Evolutionary conservation across 2,888 invertebrate genomes (phyloP).

Genomic region (Prosopocoilus inquinatus): DNA sequence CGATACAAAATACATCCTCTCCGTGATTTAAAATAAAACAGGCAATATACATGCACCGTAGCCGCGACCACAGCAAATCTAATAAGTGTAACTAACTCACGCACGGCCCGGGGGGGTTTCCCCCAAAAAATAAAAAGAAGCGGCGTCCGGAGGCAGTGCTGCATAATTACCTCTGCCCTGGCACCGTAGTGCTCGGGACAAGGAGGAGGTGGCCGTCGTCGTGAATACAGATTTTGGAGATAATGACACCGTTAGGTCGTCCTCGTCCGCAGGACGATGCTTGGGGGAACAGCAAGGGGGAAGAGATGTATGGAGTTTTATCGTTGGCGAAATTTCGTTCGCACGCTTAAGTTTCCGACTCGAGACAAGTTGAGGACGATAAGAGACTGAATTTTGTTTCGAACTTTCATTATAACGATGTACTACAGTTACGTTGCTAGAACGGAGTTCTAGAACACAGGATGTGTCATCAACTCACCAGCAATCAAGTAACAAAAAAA

Average conservation of each 20-base stretch:
- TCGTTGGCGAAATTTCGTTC: no score
- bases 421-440: no score
- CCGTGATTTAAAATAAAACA: constrained; percentile 16
- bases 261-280: not conserved
- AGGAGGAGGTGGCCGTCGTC: not conserved
- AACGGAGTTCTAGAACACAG: no score
- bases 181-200: not conserved
- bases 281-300: no score
- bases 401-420: no score
- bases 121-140: constrained; percentile 10
- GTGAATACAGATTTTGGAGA: constrained; percentile 3
- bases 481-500: no score
- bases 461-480: no score
- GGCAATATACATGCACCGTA: constrained; percentile 17
- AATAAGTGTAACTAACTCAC: constrained; percentile 18
- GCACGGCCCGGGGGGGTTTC: not conserved
- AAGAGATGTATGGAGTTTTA: no score
- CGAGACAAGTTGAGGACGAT: no score
- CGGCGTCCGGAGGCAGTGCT: not conserved
- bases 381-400: no score
- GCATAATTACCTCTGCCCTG: not conserved
- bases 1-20: no score
- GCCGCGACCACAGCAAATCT: constrained; percentile 13
- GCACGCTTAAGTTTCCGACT: no score
- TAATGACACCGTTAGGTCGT: constrained; percentile 1